phyloP scores from a whole-genome alignment of 2,113 vertebrate species.

The Menura novaehollandiae region DNA sequence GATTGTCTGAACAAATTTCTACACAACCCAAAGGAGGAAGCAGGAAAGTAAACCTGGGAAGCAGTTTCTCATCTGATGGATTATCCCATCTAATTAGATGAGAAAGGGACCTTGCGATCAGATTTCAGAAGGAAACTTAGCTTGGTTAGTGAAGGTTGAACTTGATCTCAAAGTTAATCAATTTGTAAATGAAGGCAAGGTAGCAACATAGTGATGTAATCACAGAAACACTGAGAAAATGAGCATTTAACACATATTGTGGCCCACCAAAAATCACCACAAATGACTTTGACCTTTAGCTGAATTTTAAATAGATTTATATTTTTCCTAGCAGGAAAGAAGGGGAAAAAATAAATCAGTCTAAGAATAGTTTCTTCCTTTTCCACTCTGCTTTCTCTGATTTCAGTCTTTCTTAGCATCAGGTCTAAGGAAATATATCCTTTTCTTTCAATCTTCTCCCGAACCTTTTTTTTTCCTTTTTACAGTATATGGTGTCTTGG shows the following conservation, averaged over 20 bases:
- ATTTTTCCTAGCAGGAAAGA: neutral
- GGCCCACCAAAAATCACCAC: neutral
- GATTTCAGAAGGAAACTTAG: neutral
- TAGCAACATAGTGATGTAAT: neutral
- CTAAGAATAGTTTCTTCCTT: neutral
- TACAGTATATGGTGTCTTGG: neutral
- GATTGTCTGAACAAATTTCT: neutral
- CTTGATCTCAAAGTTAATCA: neutral
- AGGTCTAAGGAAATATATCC: neutral
- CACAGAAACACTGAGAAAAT: neutral
- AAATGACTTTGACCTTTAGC: neutral
- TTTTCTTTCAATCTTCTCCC: neutral
- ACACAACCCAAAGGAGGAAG: neutral
- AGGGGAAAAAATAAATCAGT: neutral
- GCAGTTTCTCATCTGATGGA: neutral
- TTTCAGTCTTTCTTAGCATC: neutral
- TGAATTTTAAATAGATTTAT: neutral
- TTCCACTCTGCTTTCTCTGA: neutral
- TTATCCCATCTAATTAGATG: neutral
- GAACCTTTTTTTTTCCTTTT: neutral
- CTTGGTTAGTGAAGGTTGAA: neutral
- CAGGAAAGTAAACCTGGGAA: neutral
- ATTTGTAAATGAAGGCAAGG: neutral
- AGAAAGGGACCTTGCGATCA: neutral
- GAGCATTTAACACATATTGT: neutral